These are phyloP conservation scores for Eudyptes chrysolophus DNA, from an alignment of 2,113 vertebrate species.

Conservation along the genomic window DNA sequence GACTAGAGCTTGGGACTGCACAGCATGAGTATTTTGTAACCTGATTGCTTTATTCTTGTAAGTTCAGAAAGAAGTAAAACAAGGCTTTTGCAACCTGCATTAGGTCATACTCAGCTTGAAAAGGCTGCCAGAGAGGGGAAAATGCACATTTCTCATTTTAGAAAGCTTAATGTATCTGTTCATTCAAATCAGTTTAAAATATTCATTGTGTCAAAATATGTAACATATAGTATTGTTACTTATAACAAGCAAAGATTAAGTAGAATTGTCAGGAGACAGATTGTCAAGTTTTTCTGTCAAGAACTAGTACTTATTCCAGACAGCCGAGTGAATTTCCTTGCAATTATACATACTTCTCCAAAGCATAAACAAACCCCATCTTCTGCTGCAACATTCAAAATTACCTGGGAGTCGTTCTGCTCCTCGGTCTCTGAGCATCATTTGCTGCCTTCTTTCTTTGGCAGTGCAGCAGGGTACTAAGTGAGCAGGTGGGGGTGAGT, in stretches of 20 bases:
- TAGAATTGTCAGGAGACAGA: background rate
- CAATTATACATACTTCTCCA: background rate
- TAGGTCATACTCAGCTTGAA: background rate
- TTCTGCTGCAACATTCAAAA: background rate
- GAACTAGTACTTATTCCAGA: background rate
- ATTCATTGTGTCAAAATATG: background rate
- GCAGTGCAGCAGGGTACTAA: background rate
- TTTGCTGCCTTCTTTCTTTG: background rate
- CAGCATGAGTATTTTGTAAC: background rate
- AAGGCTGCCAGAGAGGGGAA: background rate
- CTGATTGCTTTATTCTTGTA: background rate
- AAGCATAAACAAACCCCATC: background rate
- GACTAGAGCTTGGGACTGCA: background rate
- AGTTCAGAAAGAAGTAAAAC: background rate
- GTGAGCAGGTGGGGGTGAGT: background rate
- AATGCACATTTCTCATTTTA: background rate
- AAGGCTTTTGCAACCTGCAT: background rate
- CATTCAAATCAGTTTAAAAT: background rate
- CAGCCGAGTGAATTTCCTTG: background rate
- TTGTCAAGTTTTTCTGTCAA: background rate
- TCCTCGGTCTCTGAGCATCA: background rate
- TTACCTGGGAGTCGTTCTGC: background rate
- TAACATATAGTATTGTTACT: background rate
- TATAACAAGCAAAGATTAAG: background rate
- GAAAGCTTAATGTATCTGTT: background rate